These are phyloP conservation scores for Malthinus seriepunctatus DNA, from an alignment of 2,888 invertebrate genomes.

Conservation along the genomic window DNA sequence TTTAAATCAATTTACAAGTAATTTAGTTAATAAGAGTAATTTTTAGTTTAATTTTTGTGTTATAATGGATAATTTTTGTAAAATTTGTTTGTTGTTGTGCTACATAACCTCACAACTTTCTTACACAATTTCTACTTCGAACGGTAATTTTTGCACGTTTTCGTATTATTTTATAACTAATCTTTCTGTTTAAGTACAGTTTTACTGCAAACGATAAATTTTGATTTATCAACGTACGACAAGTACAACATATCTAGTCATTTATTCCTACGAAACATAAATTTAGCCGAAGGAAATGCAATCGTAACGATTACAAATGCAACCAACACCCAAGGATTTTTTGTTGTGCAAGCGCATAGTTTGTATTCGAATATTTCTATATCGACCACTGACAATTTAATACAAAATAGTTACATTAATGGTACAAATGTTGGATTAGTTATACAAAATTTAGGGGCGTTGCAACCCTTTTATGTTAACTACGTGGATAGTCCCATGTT, in stretches of 20 bases:
- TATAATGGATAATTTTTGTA: background rate
- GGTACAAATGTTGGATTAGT: constrained; percentile 68
- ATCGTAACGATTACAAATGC: constrained; percentile 53
- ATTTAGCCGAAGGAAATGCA: constrained; percentile 37
- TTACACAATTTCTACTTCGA: background rate
- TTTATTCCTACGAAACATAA: constrained; percentile 39
- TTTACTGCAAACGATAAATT: constrained; percentile 6
- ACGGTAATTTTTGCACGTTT: background rate
- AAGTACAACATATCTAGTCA: constrained; percentile 34
- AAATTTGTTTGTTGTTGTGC: background rate
- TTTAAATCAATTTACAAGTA: too few species aligned
- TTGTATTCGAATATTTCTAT: constrained; percentile 62
- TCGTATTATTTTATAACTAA: background rate
- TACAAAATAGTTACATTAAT: constrained; percentile 49
- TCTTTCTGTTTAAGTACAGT: constrained; percentile 5
- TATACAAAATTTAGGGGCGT: constrained; percentile 19
- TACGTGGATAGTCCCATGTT: constrained; percentile 46
- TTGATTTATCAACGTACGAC: constrained; percentile 43
- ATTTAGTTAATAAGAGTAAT: constrained; percentile 40
- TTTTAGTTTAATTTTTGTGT: constrained; percentile 9
- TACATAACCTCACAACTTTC: constrained; percentile 9
- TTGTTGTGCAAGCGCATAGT: constrained; percentile 69
- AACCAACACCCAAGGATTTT: constrained; percentile 57
- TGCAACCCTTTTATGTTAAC: constrained; percentile 51
- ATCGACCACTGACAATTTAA: constrained; percentile 53